Conservation (phyloP, 2,888 invertebrate genomes). For the Drosophila meridionalis region DNA sequence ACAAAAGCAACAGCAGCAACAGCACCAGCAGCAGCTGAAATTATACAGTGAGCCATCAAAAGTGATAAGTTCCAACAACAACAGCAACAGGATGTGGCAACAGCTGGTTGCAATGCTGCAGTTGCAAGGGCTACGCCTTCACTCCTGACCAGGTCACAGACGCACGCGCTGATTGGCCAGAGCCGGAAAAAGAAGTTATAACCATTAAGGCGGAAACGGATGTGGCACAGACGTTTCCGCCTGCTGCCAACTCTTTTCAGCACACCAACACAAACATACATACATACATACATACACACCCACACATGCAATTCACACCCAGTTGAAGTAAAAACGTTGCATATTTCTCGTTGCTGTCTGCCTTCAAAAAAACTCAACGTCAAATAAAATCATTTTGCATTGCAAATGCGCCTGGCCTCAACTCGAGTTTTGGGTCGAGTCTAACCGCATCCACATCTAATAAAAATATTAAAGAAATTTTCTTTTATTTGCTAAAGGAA, state of each 20-base stretch:
- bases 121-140: constrained; percentile 25
- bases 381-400: constrained; percentile 73
- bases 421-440: constrained; percentile 12
- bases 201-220: constrained; percentile 75
- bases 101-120: constrained; percentile 45
- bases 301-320: constrained; percentile 50
- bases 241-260: constrained; percentile 34
- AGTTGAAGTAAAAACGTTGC: constrained; percentile 28
- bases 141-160: constrained; percentile 52
- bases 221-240: constrained; percentile 76
- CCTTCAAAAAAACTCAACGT: constrained; percentile 2
- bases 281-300: constrained; percentile 26
- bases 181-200: constrained; percentile 75
- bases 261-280: constrained; percentile 28
- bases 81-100: constrained; percentile 43
- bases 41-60: constrained; percentile 38
- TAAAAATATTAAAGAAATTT: constrained; percentile 69
- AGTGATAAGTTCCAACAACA: constrained; percentile 59
- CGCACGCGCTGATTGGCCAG: constrained; percentile 70
- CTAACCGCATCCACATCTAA: constrained; percentile 67
- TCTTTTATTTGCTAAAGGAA: constrained; percentile 6
- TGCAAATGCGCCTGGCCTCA: constrained; percentile 48
- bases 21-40: constrained; percentile 39
- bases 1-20: constrained; percentile 19
- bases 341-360: constrained; percentile 42